Percentiles rank a stretch among this genome's conserved stretches.
Conservation (phyloP, 2,113 vertebrate genomes). For the Herpailurus yagouaroundi region DNA sequence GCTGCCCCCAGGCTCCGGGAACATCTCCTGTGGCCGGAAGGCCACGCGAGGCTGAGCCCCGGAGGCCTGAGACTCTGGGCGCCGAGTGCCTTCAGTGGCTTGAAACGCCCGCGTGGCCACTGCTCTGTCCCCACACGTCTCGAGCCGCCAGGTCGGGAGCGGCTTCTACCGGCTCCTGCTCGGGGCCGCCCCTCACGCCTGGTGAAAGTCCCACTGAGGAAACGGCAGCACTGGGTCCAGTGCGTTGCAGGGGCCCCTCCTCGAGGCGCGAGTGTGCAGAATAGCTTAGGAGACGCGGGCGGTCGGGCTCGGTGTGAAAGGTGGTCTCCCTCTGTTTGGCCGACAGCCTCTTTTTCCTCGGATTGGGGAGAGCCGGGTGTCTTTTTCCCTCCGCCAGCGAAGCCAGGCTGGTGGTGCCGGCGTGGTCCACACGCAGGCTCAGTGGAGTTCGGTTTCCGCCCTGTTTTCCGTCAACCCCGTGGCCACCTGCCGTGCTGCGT, state of each 20-base stretch:
- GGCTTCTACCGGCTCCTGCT: neutral
- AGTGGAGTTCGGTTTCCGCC: neutral
- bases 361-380: neutral
- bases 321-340: neutral
- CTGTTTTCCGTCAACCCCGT: neutral
- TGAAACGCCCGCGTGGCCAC: neutral
- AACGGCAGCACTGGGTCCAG: neutral
- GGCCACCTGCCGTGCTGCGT: neutral
- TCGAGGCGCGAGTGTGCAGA: too few species aligned
- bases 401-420: neutral
- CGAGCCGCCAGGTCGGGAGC: neutral
- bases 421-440: fast-evolving
- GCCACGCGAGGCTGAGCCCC: neutral
- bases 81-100: neutral
- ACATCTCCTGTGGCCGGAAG: neutral
- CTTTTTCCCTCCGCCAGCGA: neutral
- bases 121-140: too few species aligned
- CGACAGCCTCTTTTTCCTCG: neutral
- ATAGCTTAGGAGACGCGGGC: too few species aligned
- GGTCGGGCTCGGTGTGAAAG: too few species aligned
- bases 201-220: neutral
- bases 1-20: neutral
- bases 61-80: neutral
- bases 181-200: neutral
- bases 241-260: too few species aligned